Base-by-base conservation (phyloP, 92 coral and sea anemone genomes). In the Paragorgia papillata region DNA sequence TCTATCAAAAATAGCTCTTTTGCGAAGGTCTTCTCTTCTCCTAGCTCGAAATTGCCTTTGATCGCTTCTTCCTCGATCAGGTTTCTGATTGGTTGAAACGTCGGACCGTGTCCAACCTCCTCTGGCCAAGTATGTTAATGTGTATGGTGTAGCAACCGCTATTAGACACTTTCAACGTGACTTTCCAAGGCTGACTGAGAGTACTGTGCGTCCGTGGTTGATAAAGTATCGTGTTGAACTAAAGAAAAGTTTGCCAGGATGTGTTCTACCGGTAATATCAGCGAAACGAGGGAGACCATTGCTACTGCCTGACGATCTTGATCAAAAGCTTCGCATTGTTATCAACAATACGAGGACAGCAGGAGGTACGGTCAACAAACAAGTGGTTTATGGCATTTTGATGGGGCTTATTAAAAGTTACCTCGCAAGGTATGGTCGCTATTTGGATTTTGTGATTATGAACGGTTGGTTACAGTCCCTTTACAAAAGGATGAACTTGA, bases 321-420 rank as follows among this genome's bases (percentile, higher is more conserved):
- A 73, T 73, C 54, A 65, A 69, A 78, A 84, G 64, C 58, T 78
- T 46, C 68, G 75, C 55, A 58, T 65, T 63, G 77, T 78, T 73
- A 84, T 84, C 60, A 41, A 55, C 30, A 68, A 48, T 79, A 66
- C 80, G 18, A 83, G 82, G 74, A 40, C 82, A 64, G 82, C 78
- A 75, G 73, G 78, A 28, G 76, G 82, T 12, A 74, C 83, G 55
- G 62, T 76, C 63, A 83, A 83, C 79, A 66, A 61, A 34, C 83
- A 58, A 50, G 80, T 77, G 61, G 60, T 84, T 76, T 27, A 61
- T 76, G 83, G 83, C 63, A 56, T 76, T 56, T 76, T 76, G 49
- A 76, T 67, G 80, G 87, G 83, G 57, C 79, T 83, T 12, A 76
- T 83, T 33, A 69, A 83, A 64, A 83, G 83, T 69, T 77, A 75